Evolutionary conservation across 2,113 vertebrate species (phyloP).

Genomic region (Microtus pennsylvanicus): DNA sequence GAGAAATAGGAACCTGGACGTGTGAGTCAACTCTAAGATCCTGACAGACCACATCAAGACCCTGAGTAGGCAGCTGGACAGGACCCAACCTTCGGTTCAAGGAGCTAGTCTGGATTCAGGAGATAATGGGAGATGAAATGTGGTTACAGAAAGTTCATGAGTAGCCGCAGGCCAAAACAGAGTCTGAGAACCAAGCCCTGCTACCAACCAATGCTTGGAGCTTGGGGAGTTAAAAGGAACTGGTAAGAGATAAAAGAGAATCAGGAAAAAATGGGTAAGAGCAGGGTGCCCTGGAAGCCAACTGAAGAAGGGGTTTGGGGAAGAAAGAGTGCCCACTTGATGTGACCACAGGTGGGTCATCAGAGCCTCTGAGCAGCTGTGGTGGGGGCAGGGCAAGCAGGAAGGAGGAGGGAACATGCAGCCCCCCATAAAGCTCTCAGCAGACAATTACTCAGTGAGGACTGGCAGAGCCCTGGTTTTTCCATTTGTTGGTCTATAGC

Average conservation of each 20-base stretch:
- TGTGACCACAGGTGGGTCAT: neutral
- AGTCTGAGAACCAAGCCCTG: neutral
- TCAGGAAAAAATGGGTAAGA: neutral
- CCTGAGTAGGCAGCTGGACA: neutral
- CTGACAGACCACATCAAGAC: neutral
- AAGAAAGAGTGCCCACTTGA: neutral
- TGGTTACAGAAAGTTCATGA: accelerated
- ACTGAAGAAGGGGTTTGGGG: neutral
- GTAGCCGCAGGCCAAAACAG: neutral
- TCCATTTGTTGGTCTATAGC: neutral
- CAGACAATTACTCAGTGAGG: neutral
- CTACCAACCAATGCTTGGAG: neutral
- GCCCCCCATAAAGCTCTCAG: neutral
- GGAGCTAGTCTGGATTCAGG: neutral
- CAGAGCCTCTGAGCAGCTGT: neutral
- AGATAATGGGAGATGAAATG: neutral
- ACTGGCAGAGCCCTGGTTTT: neutral
- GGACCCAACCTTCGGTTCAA: too few species aligned
- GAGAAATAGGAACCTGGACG: neutral
- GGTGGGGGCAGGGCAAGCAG: neutral
- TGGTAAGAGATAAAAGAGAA: neutral
- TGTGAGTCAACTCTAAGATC: neutral
- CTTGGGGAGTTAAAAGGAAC: neutral
- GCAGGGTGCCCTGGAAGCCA: too few species aligned
- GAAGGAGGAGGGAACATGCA: neutral